phyloP scores from a whole-genome alignment of 2,113 vertebrate species.

The Stegostoma tigrinum region DNA sequence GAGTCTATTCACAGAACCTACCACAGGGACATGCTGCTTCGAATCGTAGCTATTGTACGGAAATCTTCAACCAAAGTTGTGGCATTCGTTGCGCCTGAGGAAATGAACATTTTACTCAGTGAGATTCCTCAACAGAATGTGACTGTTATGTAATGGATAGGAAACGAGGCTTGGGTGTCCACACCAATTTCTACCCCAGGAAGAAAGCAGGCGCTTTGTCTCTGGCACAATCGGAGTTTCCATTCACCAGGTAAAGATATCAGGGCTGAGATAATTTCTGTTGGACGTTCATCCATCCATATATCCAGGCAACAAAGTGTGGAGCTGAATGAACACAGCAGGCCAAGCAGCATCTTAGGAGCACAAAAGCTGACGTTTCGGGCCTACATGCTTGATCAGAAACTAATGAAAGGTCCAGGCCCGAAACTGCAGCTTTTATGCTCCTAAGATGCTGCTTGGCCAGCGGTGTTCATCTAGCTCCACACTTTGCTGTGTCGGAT shows the following conservation, averaged over 20 bases:
- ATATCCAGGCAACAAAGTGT: neutral
- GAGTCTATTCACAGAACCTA: neutral
- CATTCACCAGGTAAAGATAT: neutral
- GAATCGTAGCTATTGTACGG: constrained; percentile 36
- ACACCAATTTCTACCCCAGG: constrained; percentile 48
- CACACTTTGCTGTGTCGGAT: too few species aligned
- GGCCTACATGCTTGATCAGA: too few species aligned
- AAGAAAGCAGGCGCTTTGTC: constrained; percentile 47
- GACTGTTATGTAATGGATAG: constrained; percentile 50
- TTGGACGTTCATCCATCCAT: neutral
- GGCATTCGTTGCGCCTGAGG: constrained; percentile 44
- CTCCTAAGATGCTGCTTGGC: too few species aligned
- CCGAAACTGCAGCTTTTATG: too few species aligned
- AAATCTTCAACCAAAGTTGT: constrained; percentile 48
- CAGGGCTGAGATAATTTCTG: neutral
- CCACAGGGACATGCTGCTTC: neutral
- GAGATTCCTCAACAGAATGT: constrained; percentile 41
- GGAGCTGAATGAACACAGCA: too few species aligned
- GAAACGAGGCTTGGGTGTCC: constrained; percentile 60
- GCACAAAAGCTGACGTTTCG: too few species aligned
- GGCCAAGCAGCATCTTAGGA: too few species aligned
- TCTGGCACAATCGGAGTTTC: constrained; percentile 39
- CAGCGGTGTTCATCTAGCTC: too few species aligned
- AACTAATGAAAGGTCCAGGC: too few species aligned
- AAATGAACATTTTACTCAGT: constrained; percentile 17